Evolutionary conservation across 1,140 invertebrate genomes (phyloP), one percentile per base, ranked within the genome.

Genomic region (Aradophagus sp.): DNA sequence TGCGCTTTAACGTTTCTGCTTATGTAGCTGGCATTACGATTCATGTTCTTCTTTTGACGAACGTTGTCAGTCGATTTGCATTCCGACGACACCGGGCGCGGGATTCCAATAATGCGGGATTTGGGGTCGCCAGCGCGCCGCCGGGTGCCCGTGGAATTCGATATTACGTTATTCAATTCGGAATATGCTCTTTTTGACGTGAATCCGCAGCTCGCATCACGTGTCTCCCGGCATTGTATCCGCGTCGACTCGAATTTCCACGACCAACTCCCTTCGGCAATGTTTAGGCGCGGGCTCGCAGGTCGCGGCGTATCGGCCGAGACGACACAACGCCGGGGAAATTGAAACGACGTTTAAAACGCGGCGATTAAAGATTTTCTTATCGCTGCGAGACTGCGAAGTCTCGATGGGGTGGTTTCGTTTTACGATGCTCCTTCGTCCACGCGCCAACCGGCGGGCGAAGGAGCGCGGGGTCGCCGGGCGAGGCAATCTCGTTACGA

Each of bases 371-470:
- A 68, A 61, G 63, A 52, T 61, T 45, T 65, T 47, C 74, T 77
- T 74, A 76, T 77, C 76, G 76, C 65, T 56, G 70, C 69, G 71
- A 47, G 61, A 68, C 75, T 74, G 68, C 69, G 67, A 69, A 71
- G 48, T 76, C 74, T 76, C 66, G 61, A 76, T 80, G 80, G 78
- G 79, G 76, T 77, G 80, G 76, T 81, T 82, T 75, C 78, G 66
- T 80, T 83, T 83, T 83, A 83, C 77, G 81, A 83, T 76, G 70
- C 74, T 80, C 74, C 73, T 81, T 80, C 74, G 75, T 74, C 75
- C 75, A 76, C 76, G 73, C 72, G 62, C 67, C 67, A 74, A 75
- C 76, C 69, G 69, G 74, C 53, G 75, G 75, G 77, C 65, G 50
- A 53, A 47, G 62, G 45, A 44, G 32, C 6, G 41, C 44, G 68